Evolutionary conservation across 2,113 vertebrate genomes (phyloP), one percentile per base, ranked within the genome.

Genomic region (Xiphophorus couchianus): DNA sequence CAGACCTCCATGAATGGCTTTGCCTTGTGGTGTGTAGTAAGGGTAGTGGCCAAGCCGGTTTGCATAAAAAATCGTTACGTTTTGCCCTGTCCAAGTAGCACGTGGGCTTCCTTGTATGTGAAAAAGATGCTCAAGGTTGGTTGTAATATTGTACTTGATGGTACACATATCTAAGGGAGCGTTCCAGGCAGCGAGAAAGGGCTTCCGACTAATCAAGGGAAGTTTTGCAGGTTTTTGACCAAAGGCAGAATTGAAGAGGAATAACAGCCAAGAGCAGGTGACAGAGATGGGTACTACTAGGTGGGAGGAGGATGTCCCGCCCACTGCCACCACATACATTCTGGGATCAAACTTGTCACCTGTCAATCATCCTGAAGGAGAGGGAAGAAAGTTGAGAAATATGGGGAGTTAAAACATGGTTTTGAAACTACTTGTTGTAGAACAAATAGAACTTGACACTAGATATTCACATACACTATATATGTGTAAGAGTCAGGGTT

Each of bases 1-100:
- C 29, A 96, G 81, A 15, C 95, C 95, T 2, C 95, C 93, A 6
- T 96, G 94, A 79, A 96, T 65, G 11, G 84, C 77, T 0, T 69
- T 58, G 8, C 94, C 92, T 70, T 91, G 81, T 13, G 90, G 60
- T 0, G 84, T 95, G 73, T 96, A 96, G 91, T 94, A 92, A 1
- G 95, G 95, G 77, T 96, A 97, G 86, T 86, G 93, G 12, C 94
- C 91, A 44, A 97, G 71, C 17, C 95, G 94, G 80, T 95, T 95
- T 73, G 94, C 93, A 62, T 95, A 96, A 93, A 96, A 96, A 79
- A 96, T 95, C 22, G 95, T 96, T 66, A 96, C 85, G 0, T 96
- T 96, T 91, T 97, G 94, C 1, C 94, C 95, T 5, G 91, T 95
- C 90, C 93, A 92, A 37, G 91, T 91, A 37, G 91, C 89, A n/a